These are phyloP conservation scores for Lasioglossum morio DNA, from an alignment of 2,888 invertebrate species.

Conservation along the genomic window DNA sequence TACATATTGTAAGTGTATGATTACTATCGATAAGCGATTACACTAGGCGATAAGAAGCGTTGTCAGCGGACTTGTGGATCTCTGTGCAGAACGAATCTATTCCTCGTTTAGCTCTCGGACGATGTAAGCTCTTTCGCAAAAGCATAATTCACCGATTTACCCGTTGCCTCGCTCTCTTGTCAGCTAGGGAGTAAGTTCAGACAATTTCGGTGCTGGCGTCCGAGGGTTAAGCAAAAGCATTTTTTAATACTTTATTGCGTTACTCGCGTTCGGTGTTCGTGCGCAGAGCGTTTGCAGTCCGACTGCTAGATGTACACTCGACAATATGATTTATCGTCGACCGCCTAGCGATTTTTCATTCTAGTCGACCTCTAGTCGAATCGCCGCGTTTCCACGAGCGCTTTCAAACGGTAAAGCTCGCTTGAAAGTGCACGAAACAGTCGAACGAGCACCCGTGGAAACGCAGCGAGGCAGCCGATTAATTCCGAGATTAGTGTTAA, in stretches of 20 bases:
- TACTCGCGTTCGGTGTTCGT: neutral
- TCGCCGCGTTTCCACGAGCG: neutral
- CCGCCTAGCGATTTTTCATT: neutral
- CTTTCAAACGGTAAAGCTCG: neutral
- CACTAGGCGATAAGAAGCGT: constrained; percentile 46
- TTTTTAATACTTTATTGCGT: neutral
- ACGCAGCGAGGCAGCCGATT: neutral
- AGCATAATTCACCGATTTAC: neutral
- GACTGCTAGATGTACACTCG: neutral
- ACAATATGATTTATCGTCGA: neutral
- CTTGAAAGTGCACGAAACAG: neutral
- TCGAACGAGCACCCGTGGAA: neutral
- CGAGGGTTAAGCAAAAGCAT: neutral
- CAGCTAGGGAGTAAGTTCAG: neutral
- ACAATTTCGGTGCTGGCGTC: neutral
- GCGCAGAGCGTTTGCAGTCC: neutral
- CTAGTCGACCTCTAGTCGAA: neutral
- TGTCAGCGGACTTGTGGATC: neutral
- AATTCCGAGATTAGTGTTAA: neutral
- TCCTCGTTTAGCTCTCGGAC: neutral
- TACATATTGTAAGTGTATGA: constrained; percentile 63
- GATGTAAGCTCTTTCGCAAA: neutral
- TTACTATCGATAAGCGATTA: constrained; percentile 20
- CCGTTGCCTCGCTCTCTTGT: neutral
- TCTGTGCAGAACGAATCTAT: neutral